Base-by-base conservation (phyloP, 2,113 vertebrate species). In the Elephas maximus region DNA sequence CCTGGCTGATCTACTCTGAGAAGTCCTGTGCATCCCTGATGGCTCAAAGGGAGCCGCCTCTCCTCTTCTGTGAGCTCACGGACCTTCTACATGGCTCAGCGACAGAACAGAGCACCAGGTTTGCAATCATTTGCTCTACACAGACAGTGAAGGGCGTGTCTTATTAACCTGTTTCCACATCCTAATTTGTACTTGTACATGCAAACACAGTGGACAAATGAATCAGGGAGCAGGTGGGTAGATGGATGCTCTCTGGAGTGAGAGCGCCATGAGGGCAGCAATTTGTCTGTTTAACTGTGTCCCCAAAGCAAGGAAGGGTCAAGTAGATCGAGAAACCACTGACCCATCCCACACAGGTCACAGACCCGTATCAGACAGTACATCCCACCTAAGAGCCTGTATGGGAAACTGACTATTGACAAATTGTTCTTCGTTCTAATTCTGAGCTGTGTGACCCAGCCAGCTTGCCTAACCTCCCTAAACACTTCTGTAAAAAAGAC, bases 221-320 rank as follows among this genome's bases (percentile, higher is more conserved):
- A 26, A 26, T 8, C 6, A 14, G 44, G 44, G 73, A 74, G 37
- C n/a, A 74, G 37, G 73, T 74, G 41, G n/a, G n/a, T 2, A 67
- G 12, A 62, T 0, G 15, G 18, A 15, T 1, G 2, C 5, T 7
- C 48, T 78, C 53, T 0, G 6, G 48, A 6, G 2, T 12, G 11
- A 77, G 2, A 18, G 24, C 11, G 12, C 65, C 12, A 21, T 0
- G 8, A 11, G 8, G 24, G 12, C 63, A 24, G 10, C 6, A 2
- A 12, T 7, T 14, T 24, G 57, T 69, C 76, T 33, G 26, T 41
- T 33, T 44, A 23, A 24, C 14, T 60, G 28, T 71, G 44, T 57
- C 44, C 67, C 57, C 94, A 83, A 45, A 78, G 82, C 20, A 73
- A 85, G 15, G 23, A 73, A 74, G 79, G 41, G 24, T 7, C 65